Conservation (phyloP, 1,140 invertebrate genomes). For the Scaptomyza montana region DNA sequence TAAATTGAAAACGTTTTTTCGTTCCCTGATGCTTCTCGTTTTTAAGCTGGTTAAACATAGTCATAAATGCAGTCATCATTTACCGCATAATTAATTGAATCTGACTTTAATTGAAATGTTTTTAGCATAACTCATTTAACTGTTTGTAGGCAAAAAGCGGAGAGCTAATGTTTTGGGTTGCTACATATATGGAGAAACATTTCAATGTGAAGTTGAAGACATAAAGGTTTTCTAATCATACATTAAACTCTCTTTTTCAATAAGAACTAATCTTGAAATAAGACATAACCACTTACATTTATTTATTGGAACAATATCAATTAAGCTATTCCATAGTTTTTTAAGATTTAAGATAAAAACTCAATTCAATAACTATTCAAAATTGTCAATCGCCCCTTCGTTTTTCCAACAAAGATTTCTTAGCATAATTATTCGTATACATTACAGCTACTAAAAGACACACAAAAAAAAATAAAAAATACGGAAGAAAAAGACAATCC, state of each 20-base stretch:
- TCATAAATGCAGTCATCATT: constrained; percentile 51
- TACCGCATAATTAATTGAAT: constrained; percentile 73
- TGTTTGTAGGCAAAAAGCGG: background rate
- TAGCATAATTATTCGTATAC: constrained; percentile 18
- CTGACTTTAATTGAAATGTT: constrained; percentile 74
- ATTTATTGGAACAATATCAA: too few species aligned
- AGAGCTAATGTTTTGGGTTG: background rate
- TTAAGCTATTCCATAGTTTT: too few species aligned
- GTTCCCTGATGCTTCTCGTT: constrained; percentile 9
- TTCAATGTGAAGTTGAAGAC: too few species aligned
- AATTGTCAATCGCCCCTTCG: background rate
- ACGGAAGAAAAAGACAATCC: background rate
- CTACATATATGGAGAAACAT: too few species aligned
- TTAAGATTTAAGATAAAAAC: too few species aligned
- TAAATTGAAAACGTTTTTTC: constrained; percentile 64
- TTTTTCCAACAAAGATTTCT: constrained; percentile 19
- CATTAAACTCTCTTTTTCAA: too few species aligned
- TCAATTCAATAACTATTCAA: too few species aligned
- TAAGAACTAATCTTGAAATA: too few species aligned
- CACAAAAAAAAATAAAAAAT: constrained; percentile 17
- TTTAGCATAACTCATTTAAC: constrained; percentile 45
- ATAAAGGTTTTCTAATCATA: too few species aligned
- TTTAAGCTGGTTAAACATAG: constrained; percentile 68
- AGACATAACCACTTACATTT: too few species aligned
- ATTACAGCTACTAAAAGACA: constrained; percentile 7